A percentile compares a stretch with the other conserved stretches of the same genome.
Evolutionary conservation across 2,888 invertebrate species (phyloP).

Genomic region (Pteria penguin): DNA sequence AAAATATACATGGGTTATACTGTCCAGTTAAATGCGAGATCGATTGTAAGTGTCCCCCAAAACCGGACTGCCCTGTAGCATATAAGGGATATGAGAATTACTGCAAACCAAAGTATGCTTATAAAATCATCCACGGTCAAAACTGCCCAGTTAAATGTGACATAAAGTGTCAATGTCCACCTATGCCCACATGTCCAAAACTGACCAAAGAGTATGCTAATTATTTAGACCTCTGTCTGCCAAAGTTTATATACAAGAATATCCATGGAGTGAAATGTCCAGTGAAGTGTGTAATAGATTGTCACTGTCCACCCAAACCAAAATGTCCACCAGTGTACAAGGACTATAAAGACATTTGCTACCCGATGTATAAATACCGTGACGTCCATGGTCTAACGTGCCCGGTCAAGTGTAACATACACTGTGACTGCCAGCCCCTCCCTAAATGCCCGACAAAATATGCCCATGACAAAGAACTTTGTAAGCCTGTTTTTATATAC

Average conservation of each 20-base stretch:
- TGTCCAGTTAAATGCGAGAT: conserved; percentile 17
- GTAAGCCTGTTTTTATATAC: not conserved
- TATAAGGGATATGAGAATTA: not conserved
- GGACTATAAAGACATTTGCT: not conserved
- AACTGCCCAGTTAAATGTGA: conserved; percentile 6
- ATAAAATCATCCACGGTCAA: not conserved
- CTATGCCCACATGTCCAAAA: conserved; percentile 4
- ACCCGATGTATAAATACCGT: not conserved
- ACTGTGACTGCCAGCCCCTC: not conserved
- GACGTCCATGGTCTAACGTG: conserved; percentile 8
- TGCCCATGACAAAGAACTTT: not conserved
- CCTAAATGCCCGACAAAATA: conserved; percentile 6
- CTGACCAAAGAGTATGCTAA: not conserved
- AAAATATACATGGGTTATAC: not conserved
- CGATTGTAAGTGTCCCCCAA: conserved; percentile 3
- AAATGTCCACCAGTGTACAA: conserved; percentile 2
- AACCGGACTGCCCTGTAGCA: conserved; percentile 2
- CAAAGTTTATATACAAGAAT: not conserved
- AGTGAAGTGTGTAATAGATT: conserved; percentile 4
- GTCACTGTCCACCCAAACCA: conserved; percentile 7
- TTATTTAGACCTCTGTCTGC: not conserved
- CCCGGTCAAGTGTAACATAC: conserved; percentile 3
- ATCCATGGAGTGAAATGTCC: conserved; percentile 11
- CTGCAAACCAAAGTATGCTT: not conserved
- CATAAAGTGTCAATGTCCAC: conserved; percentile 15